Evolutionary conservation across 1,140 invertebrate genomes (phyloP).

Genomic region (Solen grandis): DNA sequence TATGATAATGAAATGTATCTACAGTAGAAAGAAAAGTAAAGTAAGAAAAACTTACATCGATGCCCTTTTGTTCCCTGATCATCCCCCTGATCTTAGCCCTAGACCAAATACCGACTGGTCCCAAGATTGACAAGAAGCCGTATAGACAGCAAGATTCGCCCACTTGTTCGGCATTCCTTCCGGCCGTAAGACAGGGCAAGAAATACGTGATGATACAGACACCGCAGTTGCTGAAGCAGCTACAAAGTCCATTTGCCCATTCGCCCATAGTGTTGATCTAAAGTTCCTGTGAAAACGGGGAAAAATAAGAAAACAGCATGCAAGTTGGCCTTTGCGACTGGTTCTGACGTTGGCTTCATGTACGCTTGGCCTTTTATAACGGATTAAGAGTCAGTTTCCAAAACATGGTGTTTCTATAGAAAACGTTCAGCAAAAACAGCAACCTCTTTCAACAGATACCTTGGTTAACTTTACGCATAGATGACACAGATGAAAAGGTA

Average conservation of each 20-base stretch:
- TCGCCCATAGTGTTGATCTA: constrained; percentile 66
- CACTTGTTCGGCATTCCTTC: constrained; percentile 73
- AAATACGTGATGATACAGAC: constrained; percentile 75
- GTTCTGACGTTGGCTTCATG: too few species aligned
- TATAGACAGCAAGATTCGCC: constrained; percentile 71
- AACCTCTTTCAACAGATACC: too few species aligned
- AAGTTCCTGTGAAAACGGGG: too few species aligned
- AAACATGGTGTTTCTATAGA: too few species aligned
- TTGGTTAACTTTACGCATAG: too few species aligned
- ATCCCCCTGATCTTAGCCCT: constrained; percentile 59
- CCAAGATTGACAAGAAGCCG: constrained; percentile 62
- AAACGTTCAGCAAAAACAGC: too few species aligned
- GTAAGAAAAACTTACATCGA: constrained; percentile 59
- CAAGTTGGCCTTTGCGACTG: too few species aligned
- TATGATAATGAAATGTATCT: too few species aligned
- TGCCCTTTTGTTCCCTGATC: constrained; percentile 65
- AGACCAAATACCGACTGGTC: constrained; percentile 46
- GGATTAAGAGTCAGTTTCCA: too few species aligned
- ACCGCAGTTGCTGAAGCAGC: constrained; percentile 71
- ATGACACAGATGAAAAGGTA: too few species aligned
- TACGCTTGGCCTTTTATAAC: too few species aligned
- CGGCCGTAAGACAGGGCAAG: constrained; percentile 72
- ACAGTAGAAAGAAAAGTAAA: constrained; percentile 5
- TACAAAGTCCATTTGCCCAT: constrained; percentile 70
- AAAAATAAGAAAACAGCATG: too few species aligned